Percentiles rank a stretch among this genome's conserved stretches.
Evolutionary conservation across 2,113 vertebrate genomes (phyloP).

Genomic region (Oncorhynchus keta): DNA sequence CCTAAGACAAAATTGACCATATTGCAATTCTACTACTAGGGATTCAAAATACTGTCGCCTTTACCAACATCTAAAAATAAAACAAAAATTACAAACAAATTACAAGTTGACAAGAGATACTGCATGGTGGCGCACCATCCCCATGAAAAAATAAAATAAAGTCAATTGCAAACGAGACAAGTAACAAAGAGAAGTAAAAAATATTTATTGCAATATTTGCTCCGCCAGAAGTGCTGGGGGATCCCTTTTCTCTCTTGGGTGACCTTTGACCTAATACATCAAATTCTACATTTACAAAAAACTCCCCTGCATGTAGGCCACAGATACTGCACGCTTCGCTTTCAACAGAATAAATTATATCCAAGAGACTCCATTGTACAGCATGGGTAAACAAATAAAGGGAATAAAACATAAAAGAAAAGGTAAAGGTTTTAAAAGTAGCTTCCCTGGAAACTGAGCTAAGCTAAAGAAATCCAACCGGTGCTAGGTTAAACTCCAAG

Average conservation of each 20-base stretch:
- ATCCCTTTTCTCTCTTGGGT: slow-evolving; percentile 86
- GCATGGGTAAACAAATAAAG: slow-evolving; percentile 82
- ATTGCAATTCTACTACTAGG: neutral
- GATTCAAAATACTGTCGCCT: neutral
- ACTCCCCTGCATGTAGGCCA: slow-evolving; percentile 95
- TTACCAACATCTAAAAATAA: neutral
- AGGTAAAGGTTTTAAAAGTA: slow-evolving; percentile 89
- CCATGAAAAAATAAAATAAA: slow-evolving; percentile 67
- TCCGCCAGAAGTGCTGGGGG: slow-evolving; percentile 97
- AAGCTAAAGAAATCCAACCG: slow-evolving; percentile 93
- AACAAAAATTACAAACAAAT: slow-evolving; percentile 10
- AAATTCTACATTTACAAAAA: slow-evolving; percentile 99
- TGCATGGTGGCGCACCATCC: slow-evolving; percentile 82
- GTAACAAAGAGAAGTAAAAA: slow-evolving; percentile 99
- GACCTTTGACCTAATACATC: slow-evolving; percentile 95
- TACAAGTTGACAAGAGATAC: slow-evolving; percentile 82
- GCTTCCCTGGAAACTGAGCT: slow-evolving; percentile 78
- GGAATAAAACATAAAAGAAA: slow-evolving; percentile 73
- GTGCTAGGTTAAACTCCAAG: slow-evolving; percentile 99
- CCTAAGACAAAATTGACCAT: neutral
- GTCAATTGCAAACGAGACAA: slow-evolving; percentile 76
- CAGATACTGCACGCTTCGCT: slow-evolving; percentile 98
- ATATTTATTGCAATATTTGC: slow-evolving; percentile 99
- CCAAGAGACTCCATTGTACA: slow-evolving; percentile 91
- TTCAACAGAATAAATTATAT: slow-evolving; percentile 97